Conservation (phyloP, 1,140 invertebrate species). For the Scylla paramamosain region DNA sequence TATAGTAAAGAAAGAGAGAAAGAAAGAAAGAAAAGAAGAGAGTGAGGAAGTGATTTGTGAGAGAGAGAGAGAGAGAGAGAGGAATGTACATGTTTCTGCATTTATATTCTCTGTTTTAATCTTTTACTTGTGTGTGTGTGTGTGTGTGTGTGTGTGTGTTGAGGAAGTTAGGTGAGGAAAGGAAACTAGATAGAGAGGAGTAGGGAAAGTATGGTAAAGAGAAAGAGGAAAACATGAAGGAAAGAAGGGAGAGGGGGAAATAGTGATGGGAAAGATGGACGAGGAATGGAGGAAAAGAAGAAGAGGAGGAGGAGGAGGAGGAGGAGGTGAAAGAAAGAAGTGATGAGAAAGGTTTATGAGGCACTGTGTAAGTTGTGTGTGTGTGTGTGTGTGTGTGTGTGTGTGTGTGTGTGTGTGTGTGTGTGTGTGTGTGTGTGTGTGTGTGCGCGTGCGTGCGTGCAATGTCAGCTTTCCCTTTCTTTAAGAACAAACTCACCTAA, state of each 20-base stretch:
- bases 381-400: conserved; percentile 33
- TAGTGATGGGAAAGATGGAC: not conserved
- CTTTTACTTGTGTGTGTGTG: not conserved
- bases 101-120: too few relatives aligned
- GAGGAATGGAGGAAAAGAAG: not conserved
- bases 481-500: too few relatives aligned
- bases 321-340: not conserved
- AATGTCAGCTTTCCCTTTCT: too few relatives aligned
- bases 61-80: too few relatives aligned
- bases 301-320: not conserved
- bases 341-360: not conserved
- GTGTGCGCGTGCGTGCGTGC: not conserved
- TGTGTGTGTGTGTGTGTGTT: not conserved
- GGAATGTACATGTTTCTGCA: too few relatives aligned
- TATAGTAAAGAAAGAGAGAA: not conserved
- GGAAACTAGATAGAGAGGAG: not conserved
- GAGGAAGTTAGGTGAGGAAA: not conserved
- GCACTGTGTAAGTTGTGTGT: not conserved
- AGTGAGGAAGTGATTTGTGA: not conserved
- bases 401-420: conserved; percentile 33
- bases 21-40: too few relatives aligned
- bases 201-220: not conserved
- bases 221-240: not conserved
- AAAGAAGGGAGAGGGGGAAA: not conserved
- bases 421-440: conserved; percentile 26